Conservation (phyloP, 2,888 invertebrate species). For the Notodonta dromedarius region DNA sequence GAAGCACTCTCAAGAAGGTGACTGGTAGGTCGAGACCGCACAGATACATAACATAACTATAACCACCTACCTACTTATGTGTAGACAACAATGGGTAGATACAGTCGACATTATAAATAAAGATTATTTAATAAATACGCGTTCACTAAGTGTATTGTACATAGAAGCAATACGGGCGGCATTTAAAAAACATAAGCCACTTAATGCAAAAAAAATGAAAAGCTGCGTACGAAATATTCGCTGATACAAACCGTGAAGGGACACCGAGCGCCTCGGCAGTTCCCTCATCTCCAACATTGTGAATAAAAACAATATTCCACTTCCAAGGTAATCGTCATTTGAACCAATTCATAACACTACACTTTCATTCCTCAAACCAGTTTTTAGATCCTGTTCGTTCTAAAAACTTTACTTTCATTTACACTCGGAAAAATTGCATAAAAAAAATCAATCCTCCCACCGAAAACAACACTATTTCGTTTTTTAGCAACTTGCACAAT, state of each 20-base stretch:
- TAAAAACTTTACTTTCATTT: conserved; percentile 71
- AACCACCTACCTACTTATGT: neutral
- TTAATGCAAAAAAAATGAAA: neutral
- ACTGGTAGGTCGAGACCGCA: conserved; percentile 31
- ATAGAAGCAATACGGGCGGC: no score
- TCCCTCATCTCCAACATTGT: conserved; percentile 77
- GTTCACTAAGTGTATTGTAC: neutral
- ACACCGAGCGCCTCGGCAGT: conserved; percentile 73
- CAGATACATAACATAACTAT: neutral
- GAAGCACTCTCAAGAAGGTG: conserved; percentile 36
- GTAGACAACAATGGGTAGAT: neutral
- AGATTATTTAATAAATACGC: neutral
- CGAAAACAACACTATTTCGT: conserved; percentile 55
- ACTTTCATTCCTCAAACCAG: conserved; percentile 73
- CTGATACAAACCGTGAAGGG: conserved; percentile 72
- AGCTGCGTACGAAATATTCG: conserved; percentile 18
- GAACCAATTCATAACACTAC: conserved; percentile 71
- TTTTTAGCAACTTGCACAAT: conserved; percentile 49
- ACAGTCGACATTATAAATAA: neutral
- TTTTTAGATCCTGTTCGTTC: conserved; percentile 67
- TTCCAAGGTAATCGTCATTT: conserved; percentile 61
- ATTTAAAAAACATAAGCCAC: no score
- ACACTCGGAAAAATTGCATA: conserved; percentile 54
- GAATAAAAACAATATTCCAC: conserved; percentile 52
- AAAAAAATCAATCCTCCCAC: conserved; percentile 47